These are phyloP conservation scores for Sitophilus oryzae DNA, from an alignment of 1,140 invertebrate genomes.

Conservation along the genomic window DNA sequence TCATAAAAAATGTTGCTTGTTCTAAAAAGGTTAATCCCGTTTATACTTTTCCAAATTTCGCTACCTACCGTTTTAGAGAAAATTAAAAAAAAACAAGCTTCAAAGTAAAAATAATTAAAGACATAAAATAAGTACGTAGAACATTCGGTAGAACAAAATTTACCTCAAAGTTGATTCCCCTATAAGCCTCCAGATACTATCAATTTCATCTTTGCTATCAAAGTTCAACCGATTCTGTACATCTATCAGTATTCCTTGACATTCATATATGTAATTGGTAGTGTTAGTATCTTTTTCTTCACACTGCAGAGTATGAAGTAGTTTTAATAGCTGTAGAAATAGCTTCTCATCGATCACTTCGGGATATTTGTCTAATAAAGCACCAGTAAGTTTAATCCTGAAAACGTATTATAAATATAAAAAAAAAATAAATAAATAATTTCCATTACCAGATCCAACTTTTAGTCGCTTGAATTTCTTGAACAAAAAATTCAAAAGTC, in stretches of 20 bases:
- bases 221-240: constrained; percentile 33
- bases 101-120: too few relatives aligned
- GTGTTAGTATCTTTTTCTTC: constrained; percentile 40
- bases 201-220: constrained; percentile 23
- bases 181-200: constrained; percentile 43
- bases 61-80: too few relatives aligned
- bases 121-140: too few relatives aligned
- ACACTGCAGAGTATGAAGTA: constrained; percentile 39
- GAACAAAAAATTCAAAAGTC: constrained; percentile 23
- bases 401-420: constrained; percentile 13
- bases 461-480: constrained; percentile 29
- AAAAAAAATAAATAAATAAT: background rate
- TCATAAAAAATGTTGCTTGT: too few relatives aligned
- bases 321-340: constrained; percentile 41
- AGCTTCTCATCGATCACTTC: constrained; percentile 38
- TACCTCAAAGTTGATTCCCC: constrained; percentile 46
- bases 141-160: too few relatives aligned
- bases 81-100: too few relatives aligned
- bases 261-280: constrained; percentile 41
- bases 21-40: too few relatives aligned
- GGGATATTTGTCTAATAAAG: constrained; percentile 42
- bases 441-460: constrained; percentile 34
- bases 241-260: constrained; percentile 38
- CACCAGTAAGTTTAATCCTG: constrained; percentile 30
- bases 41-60: too few relatives aligned